phyloP scores from a whole-genome alignment of 1,140 invertebrate genomes.

The Drosophila sturtevanti region DNA sequence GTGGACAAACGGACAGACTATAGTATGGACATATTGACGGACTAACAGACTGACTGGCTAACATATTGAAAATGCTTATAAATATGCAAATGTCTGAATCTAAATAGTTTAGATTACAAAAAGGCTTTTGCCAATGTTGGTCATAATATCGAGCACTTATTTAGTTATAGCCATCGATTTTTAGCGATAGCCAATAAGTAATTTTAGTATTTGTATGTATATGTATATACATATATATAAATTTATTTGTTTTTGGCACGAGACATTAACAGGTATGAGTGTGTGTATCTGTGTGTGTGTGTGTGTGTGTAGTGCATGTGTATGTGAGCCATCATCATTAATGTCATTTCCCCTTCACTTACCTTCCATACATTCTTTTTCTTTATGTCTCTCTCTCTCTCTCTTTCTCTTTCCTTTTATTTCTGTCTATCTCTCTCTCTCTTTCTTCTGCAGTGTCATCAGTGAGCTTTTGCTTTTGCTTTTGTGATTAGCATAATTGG shows the following conservation, averaged over 20 bases:
- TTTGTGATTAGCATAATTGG: slow-evolving; percentile 64
- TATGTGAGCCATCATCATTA: slow-evolving; percentile 1
- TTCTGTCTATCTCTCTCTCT: background rate
- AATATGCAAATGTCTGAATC: slow-evolving; percentile 63
- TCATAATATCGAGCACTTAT: slow-evolving; percentile 7
- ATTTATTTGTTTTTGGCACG: slow-evolving; percentile 51
- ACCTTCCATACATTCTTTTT: background rate
- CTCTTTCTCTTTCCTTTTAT: background rate
- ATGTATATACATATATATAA: slow-evolving; percentile 29
- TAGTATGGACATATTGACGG: slow-evolving; percentile 29
- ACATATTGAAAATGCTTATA: slow-evolving; percentile 60
- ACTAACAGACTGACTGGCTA: background rate
- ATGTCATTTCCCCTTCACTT: slow-evolving; percentile 33
- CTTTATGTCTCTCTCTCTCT: background rate
- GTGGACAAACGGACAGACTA: slow-evolving; percentile 51
- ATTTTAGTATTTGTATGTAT: background rate
- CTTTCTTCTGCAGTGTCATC: background rate
- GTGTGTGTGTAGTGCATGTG: slow-evolving; percentile 30
- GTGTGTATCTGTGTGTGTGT: slow-evolving; percentile 38
- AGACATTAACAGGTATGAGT: slow-evolving; percentile 56
- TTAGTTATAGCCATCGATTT: slow-evolving; percentile 5
- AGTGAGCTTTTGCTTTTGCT: background rate
- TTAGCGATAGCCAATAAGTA: slow-evolving; percentile 7
- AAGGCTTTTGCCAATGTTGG: slow-evolving; percentile 24
- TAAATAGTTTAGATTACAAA: slow-evolving; percentile 72